Percentiles rank a stretch among this genome's conserved stretches.
Evolutionary conservation across 2,113 vertebrate genomes (phyloP).

Genomic region (Alectura lathami): DNA sequence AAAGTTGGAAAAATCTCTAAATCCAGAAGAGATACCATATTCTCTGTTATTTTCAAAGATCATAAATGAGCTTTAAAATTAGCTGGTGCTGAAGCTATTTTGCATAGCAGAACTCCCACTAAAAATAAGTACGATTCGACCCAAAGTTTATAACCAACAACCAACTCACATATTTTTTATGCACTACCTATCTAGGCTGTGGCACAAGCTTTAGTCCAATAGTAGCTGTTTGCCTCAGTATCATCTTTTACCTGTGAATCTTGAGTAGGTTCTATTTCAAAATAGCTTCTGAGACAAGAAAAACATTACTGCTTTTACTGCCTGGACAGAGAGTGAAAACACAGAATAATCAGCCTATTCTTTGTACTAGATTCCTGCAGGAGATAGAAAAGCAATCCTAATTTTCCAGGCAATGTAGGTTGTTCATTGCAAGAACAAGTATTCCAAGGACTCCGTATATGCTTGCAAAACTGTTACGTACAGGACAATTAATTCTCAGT

Average conservation of each 20-base stretch:
- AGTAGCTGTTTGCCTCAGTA: not conserved
- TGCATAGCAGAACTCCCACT: not conserved
- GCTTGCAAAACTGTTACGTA: not conserved
- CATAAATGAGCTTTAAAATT: not conserved
- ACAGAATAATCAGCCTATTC: not conserved
- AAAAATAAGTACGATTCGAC: not conserved
- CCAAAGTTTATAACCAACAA: not conserved
- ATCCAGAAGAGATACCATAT: not conserved
- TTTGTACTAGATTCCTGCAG: not conserved
- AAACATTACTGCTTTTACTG: slow-evolving; percentile 10
- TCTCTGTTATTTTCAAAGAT: not conserved
- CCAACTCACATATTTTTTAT: not conserved
- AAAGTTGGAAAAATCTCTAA: not conserved
- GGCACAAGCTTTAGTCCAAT: not conserved
- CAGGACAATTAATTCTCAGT: not conserved
- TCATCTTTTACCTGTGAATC: not conserved
- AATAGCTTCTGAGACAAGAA: not conserved
- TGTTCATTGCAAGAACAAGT: not conserved
- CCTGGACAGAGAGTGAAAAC: not conserved
- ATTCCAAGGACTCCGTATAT: not conserved
- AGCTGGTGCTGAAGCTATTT: not conserved
- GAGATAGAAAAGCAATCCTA: not conserved
- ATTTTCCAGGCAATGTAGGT: not conserved
- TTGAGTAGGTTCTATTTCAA: not conserved
- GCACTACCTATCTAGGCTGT: not conserved